phyloP scores from a whole-genome alignment of 2,888 invertebrate genomes.

The Seladonia tumulorum region DNA sequence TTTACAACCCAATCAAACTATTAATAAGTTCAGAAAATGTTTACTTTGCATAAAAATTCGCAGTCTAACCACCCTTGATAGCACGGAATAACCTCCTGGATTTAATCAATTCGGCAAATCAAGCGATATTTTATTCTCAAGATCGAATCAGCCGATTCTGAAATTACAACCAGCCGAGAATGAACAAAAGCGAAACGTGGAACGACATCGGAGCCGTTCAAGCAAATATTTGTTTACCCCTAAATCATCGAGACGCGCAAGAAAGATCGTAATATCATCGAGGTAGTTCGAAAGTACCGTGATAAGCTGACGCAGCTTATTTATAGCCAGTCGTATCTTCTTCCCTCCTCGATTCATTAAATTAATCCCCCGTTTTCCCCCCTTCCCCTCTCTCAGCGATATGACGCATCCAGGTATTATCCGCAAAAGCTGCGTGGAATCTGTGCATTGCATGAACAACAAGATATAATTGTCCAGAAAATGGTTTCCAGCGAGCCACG shows the following conservation, averaged over 20 bases:
- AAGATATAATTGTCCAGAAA: not conserved
- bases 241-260: conserved; percentile 69
- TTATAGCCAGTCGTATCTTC: conserved; percentile 72
- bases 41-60: no score
- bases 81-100: no score
- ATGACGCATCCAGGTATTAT: conserved; percentile 55
- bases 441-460: not conserved
- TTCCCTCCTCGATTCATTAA: conserved; percentile 69
- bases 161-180: not conserved
- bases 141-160: no score
- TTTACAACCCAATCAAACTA: no score
- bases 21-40: no score
- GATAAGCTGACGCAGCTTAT: conserved; percentile 70
- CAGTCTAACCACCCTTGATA: no score
- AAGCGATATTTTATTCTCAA: no score
- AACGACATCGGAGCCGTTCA: not conserved
- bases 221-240: conserved; percentile 56
- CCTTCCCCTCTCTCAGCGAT: conserved; percentile 24
- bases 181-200: not conserved
- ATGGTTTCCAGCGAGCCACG: conserved; percentile 6
- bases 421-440: conserved; percentile 16
- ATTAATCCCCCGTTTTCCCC: conserved; percentile 63
- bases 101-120: no score
- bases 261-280: conserved; percentile 60
- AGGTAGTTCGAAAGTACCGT: conserved; percentile 68